phyloP scores from a whole-genome alignment of 2,113 vertebrate species.

The Pithys albifrons region DNA sequence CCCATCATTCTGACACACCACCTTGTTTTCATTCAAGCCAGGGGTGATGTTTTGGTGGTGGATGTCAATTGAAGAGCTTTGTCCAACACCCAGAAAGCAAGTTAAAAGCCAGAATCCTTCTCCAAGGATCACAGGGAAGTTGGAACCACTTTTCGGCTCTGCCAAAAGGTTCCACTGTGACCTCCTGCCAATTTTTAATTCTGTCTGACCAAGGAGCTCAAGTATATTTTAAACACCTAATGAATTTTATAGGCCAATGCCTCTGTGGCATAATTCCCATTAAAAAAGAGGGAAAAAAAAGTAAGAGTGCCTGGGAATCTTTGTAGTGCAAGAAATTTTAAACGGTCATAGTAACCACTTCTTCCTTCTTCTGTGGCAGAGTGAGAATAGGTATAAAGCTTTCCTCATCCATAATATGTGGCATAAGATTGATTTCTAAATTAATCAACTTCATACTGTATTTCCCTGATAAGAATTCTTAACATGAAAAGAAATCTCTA shows the following conservation, averaged over 20 bases:
- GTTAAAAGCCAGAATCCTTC: not conserved
- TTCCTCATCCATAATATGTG: not conserved
- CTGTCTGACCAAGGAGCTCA: constrained; percentile 2
- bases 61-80: not conserved
- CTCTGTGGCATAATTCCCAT: not conserved
- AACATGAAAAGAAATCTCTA: not conserved
- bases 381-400: not conserved
- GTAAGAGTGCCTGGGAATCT: not conserved
- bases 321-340: not conserved
- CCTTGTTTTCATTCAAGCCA: not conserved
- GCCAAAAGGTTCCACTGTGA: not conserved
- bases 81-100: not conserved
- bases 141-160: not conserved
- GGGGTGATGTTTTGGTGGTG: not conserved
- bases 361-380: not conserved
- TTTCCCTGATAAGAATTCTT: not conserved
- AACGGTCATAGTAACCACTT: not conserved
- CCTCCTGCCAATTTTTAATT: constrained; percentile 8
- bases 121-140: not conserved
- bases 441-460: not conserved
- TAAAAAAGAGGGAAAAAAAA: not conserved
- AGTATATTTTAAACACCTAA: constrained; percentile 35
- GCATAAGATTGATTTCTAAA: not conserved
- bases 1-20: not conserved
- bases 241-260: not conserved